A percentile compares a stretch with the other conserved stretches of the same genome.
These are phyloP conservation scores for Isichthys henryi DNA, from an alignment of 2,113 vertebrate species.

Conservation along the genomic window DNA sequence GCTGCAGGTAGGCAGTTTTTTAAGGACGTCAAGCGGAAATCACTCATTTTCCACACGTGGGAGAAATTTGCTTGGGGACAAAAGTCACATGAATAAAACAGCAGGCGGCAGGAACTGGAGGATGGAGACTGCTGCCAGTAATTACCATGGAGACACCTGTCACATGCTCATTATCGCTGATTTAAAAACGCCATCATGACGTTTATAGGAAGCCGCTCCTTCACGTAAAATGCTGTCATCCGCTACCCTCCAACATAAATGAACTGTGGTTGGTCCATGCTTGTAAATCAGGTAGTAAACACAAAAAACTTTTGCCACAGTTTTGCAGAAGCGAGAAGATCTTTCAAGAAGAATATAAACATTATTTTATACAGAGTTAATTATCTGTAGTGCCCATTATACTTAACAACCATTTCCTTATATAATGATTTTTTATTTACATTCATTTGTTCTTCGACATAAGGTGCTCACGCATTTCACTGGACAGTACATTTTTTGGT, in stretches of 20 bases:
- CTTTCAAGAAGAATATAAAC: background rate
- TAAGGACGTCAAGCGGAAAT: background rate
- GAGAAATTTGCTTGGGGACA: constrained; percentile 14
- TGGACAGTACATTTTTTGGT: background rate
- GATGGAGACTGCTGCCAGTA: background rate
- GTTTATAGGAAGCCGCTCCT: background rate
- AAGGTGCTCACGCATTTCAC: background rate
- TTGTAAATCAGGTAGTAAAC: background rate
- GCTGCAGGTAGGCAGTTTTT: background rate
- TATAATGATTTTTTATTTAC: background rate
- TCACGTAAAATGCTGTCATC: background rate
- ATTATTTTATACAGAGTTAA: background rate
- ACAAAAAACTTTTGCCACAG: background rate
- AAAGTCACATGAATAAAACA: constrained; percentile 2
- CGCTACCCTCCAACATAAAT: background rate
- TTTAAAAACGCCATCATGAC: background rate
- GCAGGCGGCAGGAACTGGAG: background rate
- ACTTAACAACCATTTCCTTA: background rate
- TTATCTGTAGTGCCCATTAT: background rate
- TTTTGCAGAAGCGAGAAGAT: background rate
- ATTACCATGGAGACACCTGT: background rate
- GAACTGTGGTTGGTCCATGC: background rate
- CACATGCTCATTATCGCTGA: background rate
- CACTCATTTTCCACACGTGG: background rate
- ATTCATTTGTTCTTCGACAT: background rate